These are phyloP conservation scores for Stictonetta naevosa DNA, from an alignment of 2,113 vertebrate genomes.

Conservation along the genomic window DNA sequence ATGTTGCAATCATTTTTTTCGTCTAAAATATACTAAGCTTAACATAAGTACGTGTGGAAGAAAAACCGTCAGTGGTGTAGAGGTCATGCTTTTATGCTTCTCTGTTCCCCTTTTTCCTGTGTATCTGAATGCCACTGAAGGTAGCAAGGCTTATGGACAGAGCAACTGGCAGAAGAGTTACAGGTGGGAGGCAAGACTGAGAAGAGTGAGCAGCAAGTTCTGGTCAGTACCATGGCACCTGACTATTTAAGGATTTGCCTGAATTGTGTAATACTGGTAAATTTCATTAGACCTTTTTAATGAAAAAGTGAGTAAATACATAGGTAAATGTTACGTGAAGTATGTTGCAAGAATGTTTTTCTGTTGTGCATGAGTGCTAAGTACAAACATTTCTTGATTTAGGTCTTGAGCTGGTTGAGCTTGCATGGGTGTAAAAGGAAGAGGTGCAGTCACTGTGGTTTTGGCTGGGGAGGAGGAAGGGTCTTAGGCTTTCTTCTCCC, in stretches of 20 bases:
- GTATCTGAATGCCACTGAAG: neutral
- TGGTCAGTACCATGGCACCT: fast-evolving
- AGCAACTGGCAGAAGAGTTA: neutral
- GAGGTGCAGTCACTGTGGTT: neutral
- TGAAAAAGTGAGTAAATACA: neutral
- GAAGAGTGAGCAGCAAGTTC: neutral
- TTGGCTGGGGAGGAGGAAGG: constrained; percentile 7
- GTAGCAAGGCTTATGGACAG: neutral
- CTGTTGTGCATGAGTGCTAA: neutral
- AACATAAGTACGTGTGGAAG: fast-evolving
- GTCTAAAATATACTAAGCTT: neutral
- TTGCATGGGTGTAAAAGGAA: constrained; percentile 28
- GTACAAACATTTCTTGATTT: neutral
- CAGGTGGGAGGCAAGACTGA: neutral
- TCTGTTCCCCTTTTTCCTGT: neutral
- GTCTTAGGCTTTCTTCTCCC: constrained; percentile 19
- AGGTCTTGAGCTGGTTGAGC: neutral
- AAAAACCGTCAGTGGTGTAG: neutral
- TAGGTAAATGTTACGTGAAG: neutral
- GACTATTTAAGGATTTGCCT: neutral
- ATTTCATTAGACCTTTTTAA: neutral
- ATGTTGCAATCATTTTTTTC: neutral
- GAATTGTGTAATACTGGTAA: neutral
- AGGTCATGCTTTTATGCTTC: neutral
- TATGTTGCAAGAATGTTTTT: neutral